These are phyloP conservation scores for Tursiops truncatus DNA, from an alignment of 2,113 vertebrate species.

Conservation along the genomic window DNA sequence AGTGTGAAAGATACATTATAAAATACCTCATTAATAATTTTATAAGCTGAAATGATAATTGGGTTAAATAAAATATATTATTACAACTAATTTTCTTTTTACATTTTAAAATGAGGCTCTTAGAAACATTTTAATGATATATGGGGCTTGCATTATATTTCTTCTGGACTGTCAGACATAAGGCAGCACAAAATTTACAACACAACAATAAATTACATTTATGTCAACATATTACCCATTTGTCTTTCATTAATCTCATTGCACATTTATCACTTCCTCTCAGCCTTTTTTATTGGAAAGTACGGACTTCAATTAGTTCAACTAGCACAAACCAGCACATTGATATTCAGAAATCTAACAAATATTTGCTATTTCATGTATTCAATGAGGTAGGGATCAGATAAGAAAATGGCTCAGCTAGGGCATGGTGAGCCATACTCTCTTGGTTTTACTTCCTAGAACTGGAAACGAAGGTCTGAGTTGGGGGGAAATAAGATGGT, in stretches of 20 bases:
- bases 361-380: neutral
- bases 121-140: neutral
- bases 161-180: neutral
- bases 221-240: neutral
- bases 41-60: neutral
- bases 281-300: neutral
- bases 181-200: neutral
- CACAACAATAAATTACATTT: neutral
- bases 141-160: neutral
- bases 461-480: neutral
- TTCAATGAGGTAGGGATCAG: neutral
- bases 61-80: neutral
- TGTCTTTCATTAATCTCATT: neutral
- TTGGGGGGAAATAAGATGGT: neutral
- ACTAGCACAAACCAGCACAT: neutral
- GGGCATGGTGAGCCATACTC: neutral
- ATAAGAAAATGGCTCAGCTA: neutral
- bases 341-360: neutral
- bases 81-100: neutral
- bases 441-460: neutral
- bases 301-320: neutral
- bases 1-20: neutral
- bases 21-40: neutral
- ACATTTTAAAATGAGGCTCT: neutral
- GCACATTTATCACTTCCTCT: neutral